Evolutionary conservation across 2,113 vertebrate genomes (phyloP).

Genomic region (Sinocyclocheilus anophthalmus): DNA sequence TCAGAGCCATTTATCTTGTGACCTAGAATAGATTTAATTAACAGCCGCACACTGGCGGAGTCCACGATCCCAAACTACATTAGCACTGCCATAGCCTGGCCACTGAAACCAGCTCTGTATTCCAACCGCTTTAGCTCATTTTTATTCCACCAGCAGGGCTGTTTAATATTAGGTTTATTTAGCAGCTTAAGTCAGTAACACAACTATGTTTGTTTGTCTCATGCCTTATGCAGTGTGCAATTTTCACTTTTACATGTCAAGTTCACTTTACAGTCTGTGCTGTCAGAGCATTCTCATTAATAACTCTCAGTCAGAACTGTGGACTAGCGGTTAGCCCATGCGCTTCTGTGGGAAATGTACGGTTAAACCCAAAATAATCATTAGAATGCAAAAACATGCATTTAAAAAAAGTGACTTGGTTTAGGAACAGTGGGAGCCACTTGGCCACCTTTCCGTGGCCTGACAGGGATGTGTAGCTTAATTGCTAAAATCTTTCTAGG

Average conservation of each 20-base stretch:
- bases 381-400: background rate
- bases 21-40: conserved; percentile 66
- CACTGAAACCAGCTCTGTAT: conserved; percentile 16
- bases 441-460: background rate
- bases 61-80: conserved; percentile 63
- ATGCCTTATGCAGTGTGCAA: conserved; percentile 42
- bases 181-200: conserved; percentile 9
- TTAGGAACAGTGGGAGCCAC: background rate
- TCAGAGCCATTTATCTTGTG: conserved; percentile 61
- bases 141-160: conserved; percentile 2
- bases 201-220: conserved; percentile 11
- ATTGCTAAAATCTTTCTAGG: background rate
- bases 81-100: conserved; percentile 33
- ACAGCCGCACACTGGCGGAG: conserved; percentile 68
- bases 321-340: background rate
- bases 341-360: background rate
- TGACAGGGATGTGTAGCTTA: background rate
- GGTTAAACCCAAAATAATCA: background rate
- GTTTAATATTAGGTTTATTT: background rate
- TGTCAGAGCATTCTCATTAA: background rate
- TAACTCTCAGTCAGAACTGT: background rate
- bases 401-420: background rate
- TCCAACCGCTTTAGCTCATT: background rate
- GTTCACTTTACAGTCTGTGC: background rate
- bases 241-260: conserved; percentile 28